These are phyloP conservation scores for Micropoecilia bifurca DNA, from an alignment of 2,797 vertebrate species.

Conservation along the genomic window DNA sequence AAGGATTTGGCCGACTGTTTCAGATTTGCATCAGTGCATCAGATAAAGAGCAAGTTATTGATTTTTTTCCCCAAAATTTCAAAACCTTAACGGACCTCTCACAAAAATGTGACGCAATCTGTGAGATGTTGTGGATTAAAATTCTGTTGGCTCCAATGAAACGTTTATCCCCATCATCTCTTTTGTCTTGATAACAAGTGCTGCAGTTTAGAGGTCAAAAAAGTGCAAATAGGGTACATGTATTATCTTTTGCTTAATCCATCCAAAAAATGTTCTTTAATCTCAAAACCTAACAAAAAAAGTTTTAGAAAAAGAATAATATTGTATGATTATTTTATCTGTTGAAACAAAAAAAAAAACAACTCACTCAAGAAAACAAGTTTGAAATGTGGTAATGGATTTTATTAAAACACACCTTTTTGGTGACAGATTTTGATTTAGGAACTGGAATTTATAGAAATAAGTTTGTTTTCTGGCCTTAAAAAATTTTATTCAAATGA, in stretches of 20 bases:
- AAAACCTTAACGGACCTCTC: not conserved
- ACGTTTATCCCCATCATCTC: not conserved
- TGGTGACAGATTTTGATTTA: not conserved
- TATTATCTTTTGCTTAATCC: not conserved
- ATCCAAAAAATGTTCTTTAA: not conserved
- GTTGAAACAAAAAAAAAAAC: too few species aligned
- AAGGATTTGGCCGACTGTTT: not conserved
- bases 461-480: too few species aligned
- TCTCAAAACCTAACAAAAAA: not conserved
- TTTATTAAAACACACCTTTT: not conserved
- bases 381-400: not conserved
- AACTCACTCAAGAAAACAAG: not conserved
- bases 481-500: too few species aligned
- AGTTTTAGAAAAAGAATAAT: not conserved
- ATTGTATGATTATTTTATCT: too few species aligned
- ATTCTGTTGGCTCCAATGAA: not conserved
- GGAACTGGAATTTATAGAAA: not conserved
- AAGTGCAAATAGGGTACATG: not conserved
- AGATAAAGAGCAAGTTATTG: not conserved
- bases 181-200: not conserved
- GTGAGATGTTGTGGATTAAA: not conserved
- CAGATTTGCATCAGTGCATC: not conserved
- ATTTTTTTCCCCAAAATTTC: not conserved
- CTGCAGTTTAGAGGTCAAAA: not conserved
- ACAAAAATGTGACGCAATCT: not conserved